Evolutionary conservation across 2,113 vertebrate species (phyloP).

Genomic region (Etheostoma cragini): DNA sequence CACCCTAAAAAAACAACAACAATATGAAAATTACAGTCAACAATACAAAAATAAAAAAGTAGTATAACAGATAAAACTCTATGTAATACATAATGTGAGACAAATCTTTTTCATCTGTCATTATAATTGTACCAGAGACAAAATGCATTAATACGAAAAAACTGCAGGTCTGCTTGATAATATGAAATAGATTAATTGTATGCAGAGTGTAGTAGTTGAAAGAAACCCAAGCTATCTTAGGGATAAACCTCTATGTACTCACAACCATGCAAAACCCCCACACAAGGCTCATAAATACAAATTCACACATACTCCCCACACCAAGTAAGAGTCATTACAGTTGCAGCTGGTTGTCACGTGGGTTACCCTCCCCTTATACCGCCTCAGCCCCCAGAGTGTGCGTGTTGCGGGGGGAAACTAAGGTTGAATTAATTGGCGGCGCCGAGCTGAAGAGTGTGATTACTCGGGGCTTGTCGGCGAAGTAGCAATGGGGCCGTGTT

Average conservation of each 20-base stretch:
- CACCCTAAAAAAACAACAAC: no score
- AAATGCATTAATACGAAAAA: slow-evolving; percentile 60
- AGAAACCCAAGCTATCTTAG: slow-evolving; percentile 56
- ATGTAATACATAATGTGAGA: slow-evolving; percentile 2
- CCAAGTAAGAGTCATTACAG: slow-evolving; percentile 78
- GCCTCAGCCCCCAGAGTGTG: slow-evolving; percentile 73
- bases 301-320: slow-evolving; percentile 37
- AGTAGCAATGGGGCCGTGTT: slow-evolving; percentile 77
- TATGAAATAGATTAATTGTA: slow-evolving; percentile 63
- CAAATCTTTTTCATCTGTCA: neutral
- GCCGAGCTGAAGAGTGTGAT: slow-evolving; percentile 81
- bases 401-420: slow-evolving; percentile 75
- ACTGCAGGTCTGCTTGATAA: slow-evolving; percentile 44
- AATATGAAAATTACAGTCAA: no score
- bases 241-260: slow-evolving; percentile 31
- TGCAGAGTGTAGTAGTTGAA: slow-evolving; percentile 49
- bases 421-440: slow-evolving; percentile 86
- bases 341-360: slow-evolving; percentile 80
- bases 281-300: slow-evolving; percentile 38
- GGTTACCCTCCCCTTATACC: slow-evolving; percentile 70
- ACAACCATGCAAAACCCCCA: neutral
- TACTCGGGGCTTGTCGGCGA: slow-evolving; percentile 82
- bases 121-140: slow-evolving; percentile 4
- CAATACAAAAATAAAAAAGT: no score
- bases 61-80: no score